Base-by-base conservation (phyloP, 2,113 vertebrate species). In the Oceanodroma tethys region DNA sequence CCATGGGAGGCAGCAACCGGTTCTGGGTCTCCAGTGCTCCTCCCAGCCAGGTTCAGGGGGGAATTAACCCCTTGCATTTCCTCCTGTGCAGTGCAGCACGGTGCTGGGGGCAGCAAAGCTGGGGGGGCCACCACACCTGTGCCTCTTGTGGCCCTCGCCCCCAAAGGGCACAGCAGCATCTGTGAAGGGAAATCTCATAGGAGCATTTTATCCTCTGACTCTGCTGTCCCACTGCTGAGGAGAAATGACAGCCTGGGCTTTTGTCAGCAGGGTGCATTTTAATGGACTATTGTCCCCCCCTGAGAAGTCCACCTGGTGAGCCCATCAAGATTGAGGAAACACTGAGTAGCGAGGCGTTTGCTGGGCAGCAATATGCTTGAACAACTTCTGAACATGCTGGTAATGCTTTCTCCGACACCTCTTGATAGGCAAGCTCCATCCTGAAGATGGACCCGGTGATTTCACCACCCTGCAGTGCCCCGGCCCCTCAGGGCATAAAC, bases 371-470 rank as follows among this genome's bases (percentile, higher is more conserved):
- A 34, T 34, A 53, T 36, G 21, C 19, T 47, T 70, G 45, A 60
- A 88, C 48, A 52, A 7, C 19, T 47, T 82, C 53, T 52, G 18
- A 82, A 63, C 13, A 13, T 2, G 4, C 21, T 52, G 13, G 9
- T 45, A 67, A 84, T 1, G 1, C 18, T 68, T 79, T 74, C 26
- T 59, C 20, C 7, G 6, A 50, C 11, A 47, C 8, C 8, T 79
- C 52, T 81, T 45, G 26, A 6, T 27, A 68, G 34, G 21, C 10
- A 59, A 80, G 30, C 58, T 88, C 58, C 15, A 68, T 86, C 30
- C 36, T 43, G 45, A 76, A 48, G 50, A 43, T 1, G 5, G 38
- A 50, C 16, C 5, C 0, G 0, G 11, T 23, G 60, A 88, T 58
- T 92, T 75, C 58, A 43, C 19, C 34, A 40, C 14, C 13, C 40